Percentiles rank a stretch among this genome's conserved stretches.
Evolutionary conservation across 2,797 vertebrate species (phyloP).

Genomic region (Phylloscopus collybita): DNA sequence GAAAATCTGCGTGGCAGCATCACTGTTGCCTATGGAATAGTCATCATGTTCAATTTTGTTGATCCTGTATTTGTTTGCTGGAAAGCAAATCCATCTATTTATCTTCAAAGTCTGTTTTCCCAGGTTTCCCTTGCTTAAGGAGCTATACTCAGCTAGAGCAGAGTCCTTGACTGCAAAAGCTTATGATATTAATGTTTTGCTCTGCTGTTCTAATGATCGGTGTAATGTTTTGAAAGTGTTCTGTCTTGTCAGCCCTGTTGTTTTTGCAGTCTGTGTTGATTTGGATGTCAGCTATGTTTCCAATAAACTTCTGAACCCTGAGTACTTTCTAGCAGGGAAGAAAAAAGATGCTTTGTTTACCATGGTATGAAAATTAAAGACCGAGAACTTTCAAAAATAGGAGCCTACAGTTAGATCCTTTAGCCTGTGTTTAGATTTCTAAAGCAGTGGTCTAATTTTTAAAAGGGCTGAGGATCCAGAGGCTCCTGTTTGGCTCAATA

Average conservation of each 20-base stretch:
- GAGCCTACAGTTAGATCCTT: background rate
- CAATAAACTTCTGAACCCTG: slow-evolving; percentile 64
- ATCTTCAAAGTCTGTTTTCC: slow-evolving; percentile 63
- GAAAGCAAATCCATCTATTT: slow-evolving; percentile 68
- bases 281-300: slow-evolving; percentile 66
- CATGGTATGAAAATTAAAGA: slow-evolving; percentile 55
- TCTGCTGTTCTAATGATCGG: slow-evolving; percentile 66
- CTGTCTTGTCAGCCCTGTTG: slow-evolving; percentile 68
- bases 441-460: slow-evolving; percentile 12
- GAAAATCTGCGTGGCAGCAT: slow-evolving; percentile 65
- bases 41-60: slow-evolving; percentile 69
- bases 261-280: slow-evolving; percentile 68
- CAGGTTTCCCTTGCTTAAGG: slow-evolving; percentile 19
- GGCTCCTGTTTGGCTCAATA: background rate
- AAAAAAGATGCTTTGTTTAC: slow-evolving; percentile 49
- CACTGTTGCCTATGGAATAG: slow-evolving; percentile 60
- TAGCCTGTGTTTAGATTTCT: background rate
- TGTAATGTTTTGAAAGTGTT: slow-evolving; percentile 66
- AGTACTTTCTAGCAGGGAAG: slow-evolving; percentile 42
- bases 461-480: background rate
- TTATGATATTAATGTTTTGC: slow-evolving; percentile 66
- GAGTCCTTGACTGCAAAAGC: slow-evolving; percentile 46
- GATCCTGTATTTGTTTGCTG: slow-evolving; percentile 62
- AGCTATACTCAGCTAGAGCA: slow-evolving; percentile 23
- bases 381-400: slow-evolving; percentile 26